Conservation (phyloP, 2,113 vertebrate genomes). For the Campylomormyrus tamandua region DNA sequence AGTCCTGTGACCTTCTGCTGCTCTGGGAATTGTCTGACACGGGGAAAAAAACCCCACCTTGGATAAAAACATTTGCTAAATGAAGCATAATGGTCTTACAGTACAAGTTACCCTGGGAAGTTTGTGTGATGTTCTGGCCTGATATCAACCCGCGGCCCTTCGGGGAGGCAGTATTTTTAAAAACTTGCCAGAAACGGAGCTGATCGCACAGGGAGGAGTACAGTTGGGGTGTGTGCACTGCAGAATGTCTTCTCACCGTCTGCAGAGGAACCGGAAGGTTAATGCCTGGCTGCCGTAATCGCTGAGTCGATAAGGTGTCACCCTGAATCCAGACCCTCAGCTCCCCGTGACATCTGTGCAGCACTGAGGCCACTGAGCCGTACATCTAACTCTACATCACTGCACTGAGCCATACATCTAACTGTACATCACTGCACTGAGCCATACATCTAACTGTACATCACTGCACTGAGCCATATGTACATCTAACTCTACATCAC, state of each 20-base stretch:
- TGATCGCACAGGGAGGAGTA: not conserved
- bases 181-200: not conserved
- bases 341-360: not conserved
- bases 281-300: not conserved
- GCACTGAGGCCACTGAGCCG: not conserved
- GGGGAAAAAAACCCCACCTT: not conserved
- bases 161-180: not conserved
- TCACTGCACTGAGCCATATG: not conserved
- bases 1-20: not conserved
- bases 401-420: not conserved
- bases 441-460: not conserved
- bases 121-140: not conserved
- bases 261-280: not conserved
- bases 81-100: not conserved
- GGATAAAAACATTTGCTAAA: not conserved
- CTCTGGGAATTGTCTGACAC: not conserved
- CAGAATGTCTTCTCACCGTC: not conserved
- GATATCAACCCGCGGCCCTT: not conserved
- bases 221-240: not conserved
- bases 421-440: not conserved
- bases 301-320: not conserved
- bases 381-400: not conserved
- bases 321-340: not conserved
- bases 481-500: not conserved
- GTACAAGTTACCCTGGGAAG: not conserved